These are phyloP conservation scores for Pseudorectes ferrugineus DNA, from an alignment of 2,113 vertebrate genomes.

Conservation along the genomic window DNA sequence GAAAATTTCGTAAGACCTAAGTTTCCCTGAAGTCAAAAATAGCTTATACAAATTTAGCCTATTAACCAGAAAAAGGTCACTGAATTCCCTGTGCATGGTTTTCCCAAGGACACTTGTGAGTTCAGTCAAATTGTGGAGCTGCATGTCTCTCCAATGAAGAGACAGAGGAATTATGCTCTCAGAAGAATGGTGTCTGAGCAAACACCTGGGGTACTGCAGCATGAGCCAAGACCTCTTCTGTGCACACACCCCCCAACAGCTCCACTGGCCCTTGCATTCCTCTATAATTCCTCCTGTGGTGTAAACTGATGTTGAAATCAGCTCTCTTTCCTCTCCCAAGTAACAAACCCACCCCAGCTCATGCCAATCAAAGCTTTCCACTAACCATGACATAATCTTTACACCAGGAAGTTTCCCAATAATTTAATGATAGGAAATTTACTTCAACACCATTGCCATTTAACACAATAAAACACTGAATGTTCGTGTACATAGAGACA, in stretches of 20 bases:
- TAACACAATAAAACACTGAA: background rate
- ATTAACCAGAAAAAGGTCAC: background rate
- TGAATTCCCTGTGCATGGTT: background rate
- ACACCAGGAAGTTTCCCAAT: background rate
- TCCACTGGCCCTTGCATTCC: background rate
- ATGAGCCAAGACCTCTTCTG: background rate
- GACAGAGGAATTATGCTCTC: background rate
- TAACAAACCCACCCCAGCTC: background rate
- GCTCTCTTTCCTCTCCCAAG: background rate
- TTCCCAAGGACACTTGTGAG: background rate
- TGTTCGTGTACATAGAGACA: background rate
- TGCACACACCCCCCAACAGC: background rate
- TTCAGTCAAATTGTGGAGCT: background rate
- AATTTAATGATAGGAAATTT: background rate
- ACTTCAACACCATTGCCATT: background rate
- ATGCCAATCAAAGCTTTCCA: background rate
- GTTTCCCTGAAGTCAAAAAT: background rate
- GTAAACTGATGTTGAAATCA: background rate
- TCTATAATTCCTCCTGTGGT: rapidly evolving
- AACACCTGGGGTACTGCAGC: too few relatives aligned
- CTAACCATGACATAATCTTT: background rate
- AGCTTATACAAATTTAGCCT: background rate
- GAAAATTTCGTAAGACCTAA: background rate
- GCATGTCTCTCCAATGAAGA: background rate
- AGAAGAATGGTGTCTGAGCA: background rate